These are phyloP conservation scores for Parauchenoglanis ngamensis DNA, from an alignment of 2,797 vertebrate genomes.

Conservation along the genomic window DNA sequence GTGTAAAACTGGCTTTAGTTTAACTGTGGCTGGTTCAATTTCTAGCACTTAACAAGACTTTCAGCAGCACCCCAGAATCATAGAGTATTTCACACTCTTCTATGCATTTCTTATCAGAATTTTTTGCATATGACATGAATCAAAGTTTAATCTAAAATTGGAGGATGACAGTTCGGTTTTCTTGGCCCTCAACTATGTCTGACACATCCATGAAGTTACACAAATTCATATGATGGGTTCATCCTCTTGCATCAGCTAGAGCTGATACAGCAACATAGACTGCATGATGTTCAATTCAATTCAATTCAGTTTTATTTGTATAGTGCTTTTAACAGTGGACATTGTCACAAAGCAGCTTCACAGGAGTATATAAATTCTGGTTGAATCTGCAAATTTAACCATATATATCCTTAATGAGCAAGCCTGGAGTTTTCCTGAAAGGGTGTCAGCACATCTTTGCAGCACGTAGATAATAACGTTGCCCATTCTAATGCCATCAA, in stretches of 20 bases:
- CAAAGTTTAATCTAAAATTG: neutral
- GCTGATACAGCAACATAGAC: neutral
- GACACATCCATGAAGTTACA: neutral
- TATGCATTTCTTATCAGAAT: neutral
- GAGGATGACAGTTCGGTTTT: neutral
- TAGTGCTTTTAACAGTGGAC: no score
- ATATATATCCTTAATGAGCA: no score
- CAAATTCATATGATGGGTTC: neutral
- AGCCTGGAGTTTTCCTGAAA: neutral
- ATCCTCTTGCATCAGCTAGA: neutral
- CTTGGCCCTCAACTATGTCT: neutral
- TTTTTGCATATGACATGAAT: neutral
- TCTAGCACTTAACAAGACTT: neutral
- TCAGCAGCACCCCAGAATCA: neutral
- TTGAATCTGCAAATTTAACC: no score
- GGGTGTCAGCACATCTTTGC: neutral
- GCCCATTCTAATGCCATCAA: neutral
- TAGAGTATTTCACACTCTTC: neutral
- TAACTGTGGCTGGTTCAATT: neutral
- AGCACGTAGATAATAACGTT: neutral
- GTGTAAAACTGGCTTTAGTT: conserved; percentile 7
- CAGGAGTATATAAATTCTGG: no score
- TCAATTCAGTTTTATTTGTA: no score
- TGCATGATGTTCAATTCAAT: neutral
- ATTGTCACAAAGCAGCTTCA: no score